Percentiles rank a stretch among this genome's conserved stretches.
These are phyloP conservation scores for Hirtodrosophila trivittata DNA, from an alignment of 2,888 invertebrate genomes.

Conservation along the genomic window DNA sequence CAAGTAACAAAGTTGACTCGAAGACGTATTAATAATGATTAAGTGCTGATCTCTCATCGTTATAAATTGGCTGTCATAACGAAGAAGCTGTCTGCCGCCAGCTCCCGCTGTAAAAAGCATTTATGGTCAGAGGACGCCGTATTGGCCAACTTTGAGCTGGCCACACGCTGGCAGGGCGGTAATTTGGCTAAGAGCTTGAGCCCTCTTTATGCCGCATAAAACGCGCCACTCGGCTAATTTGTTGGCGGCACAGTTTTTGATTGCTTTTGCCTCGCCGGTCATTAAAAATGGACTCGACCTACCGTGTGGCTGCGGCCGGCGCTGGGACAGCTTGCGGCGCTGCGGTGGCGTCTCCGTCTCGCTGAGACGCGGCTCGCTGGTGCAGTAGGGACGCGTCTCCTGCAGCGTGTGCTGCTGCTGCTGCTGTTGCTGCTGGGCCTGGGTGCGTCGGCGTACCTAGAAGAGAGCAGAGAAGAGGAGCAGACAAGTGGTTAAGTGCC, in stretches of 20 bases:
- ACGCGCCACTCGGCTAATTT: slow-evolving; percentile 67
- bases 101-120: slow-evolving; percentile 27
- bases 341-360: slow-evolving; percentile 87
- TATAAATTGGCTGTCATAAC: slow-evolving; percentile 10
- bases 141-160: slow-evolving; percentile 31
- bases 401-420: slow-evolving; percentile 82
- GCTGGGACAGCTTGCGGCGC: slow-evolving; percentile 83
- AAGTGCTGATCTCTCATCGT: slow-evolving; percentile 3
- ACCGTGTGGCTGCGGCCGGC: slow-evolving; percentile 83
- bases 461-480: slow-evolving; percentile 18
- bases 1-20: not conserved
- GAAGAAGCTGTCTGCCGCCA: slow-evolving; percentile 17
- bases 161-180: slow-evolving; percentile 35
- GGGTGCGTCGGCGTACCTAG: slow-evolving; percentile 82
- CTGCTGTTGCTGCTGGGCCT: slow-evolving; percentile 81
- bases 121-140: slow-evolving; percentile 42
- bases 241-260: slow-evolving; percentile 52
- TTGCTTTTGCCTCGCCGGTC: slow-evolving; percentile 27
- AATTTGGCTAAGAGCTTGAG: slow-evolving; percentile 65
- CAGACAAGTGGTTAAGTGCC: slow-evolving; percentile 6
- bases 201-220: slow-evolving; percentile 56
- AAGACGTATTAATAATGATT: slow-evolving; percentile 1
- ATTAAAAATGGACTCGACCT: slow-evolving; percentile 52
- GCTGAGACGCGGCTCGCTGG: slow-evolving; percentile 87
- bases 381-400: slow-evolving; percentile 85